Evolutionary conservation across 2,888 invertebrate species (phyloP).

Genomic region (Drosophila infuscata): DNA sequence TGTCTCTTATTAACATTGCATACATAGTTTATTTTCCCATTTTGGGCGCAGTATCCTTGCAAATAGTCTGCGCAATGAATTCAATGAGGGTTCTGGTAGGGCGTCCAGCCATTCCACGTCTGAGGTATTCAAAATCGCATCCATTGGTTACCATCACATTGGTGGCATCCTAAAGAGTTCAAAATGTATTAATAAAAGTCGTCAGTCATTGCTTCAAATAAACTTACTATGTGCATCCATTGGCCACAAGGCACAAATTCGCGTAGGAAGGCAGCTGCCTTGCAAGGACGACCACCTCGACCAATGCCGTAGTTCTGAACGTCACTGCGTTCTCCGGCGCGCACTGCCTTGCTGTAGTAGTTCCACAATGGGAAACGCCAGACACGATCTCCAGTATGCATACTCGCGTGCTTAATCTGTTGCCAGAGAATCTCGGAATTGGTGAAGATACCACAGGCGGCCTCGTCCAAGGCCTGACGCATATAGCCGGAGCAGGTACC

Average conservation of each 20-base stretch:
- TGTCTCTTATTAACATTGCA: neutral
- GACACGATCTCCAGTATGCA: conserved; percentile 91
- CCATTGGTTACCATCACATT: conserved; percentile 91
- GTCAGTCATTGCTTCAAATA: rapidly evolving
- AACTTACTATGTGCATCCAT: conserved; percentile 91
- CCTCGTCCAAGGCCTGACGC: conserved; percentile 87
- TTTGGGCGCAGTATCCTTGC: conserved; percentile 82
- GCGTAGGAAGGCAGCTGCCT: conserved; percentile 91
- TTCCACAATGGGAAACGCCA: conserved; percentile 95
- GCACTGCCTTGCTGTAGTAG: conserved; percentile 88
- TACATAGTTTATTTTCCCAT: conserved; percentile 57
- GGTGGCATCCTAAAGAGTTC: conserved; percentile 87
- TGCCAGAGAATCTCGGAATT: conserved; percentile 90
- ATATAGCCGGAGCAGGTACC: conserved; percentile 92
- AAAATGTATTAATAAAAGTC: neutral
- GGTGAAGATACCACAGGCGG: conserved; percentile 91
- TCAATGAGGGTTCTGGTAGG: conserved; percentile 91
- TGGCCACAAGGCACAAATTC: conserved; percentile 89
- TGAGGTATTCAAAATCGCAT: conserved; percentile 87
- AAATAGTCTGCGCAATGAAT: conserved; percentile 87
- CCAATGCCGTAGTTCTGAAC: conserved; percentile 86
- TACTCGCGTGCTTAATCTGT: conserved; percentile 88
- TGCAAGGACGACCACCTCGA: conserved; percentile 88
- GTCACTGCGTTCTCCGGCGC: conserved; percentile 85
- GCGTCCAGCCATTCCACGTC: conserved; percentile 90